Percentiles rank a stretch among this genome's conserved stretches.
phyloP scores from a whole-genome alignment of 2,888 invertebrate species.

The Aricia artaxerxes region DNA sequence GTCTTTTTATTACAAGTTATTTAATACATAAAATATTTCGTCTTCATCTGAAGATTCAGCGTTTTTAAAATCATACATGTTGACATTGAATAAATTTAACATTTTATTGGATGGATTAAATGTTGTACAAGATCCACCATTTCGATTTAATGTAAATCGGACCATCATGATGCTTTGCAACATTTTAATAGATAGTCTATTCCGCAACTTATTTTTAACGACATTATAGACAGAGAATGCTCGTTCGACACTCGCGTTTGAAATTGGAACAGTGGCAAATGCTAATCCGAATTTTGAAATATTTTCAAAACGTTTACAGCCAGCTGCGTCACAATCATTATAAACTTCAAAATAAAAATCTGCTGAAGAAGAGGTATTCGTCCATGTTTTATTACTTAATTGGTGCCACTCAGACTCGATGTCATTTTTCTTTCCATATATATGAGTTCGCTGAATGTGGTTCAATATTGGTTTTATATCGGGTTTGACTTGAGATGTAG shows the following conservation, averaged over 20 bases:
- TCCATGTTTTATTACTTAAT: conserved; percentile 35
- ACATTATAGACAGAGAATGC: conserved; percentile 32
- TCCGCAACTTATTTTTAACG: conserved; percentile 38
- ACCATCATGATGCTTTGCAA: too few relatives aligned
- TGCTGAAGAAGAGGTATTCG: conserved; percentile 25
- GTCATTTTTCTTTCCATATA: neutral
- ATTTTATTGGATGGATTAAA: too few relatives aligned
- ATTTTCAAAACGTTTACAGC: too few relatives aligned
- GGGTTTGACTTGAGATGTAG: conserved; percentile 36
- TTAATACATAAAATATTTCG: too few relatives aligned
- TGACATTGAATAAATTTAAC: too few relatives aligned
- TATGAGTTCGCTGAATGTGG: conserved; percentile 21
- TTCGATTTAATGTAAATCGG: too few relatives aligned
- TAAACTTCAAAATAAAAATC: conserved; percentile 37
- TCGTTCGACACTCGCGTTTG: conserved; percentile 36
- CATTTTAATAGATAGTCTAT: conserved; percentile 35
- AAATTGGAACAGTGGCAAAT: conserved; percentile 35
- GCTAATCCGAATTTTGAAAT: conserved; percentile 24
- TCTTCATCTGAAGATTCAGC: too few relatives aligned
- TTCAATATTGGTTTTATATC: conserved; percentile 36
- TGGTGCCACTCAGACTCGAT: conserved; percentile 37
- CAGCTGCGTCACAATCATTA: neutral
- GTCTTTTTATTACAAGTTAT: too few relatives aligned
- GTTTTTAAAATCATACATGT: too few relatives aligned
- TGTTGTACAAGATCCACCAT: too few relatives aligned